phyloP scores from a whole-genome alignment of 1,140 invertebrate species.

The Chironomus tepperi region DNA sequence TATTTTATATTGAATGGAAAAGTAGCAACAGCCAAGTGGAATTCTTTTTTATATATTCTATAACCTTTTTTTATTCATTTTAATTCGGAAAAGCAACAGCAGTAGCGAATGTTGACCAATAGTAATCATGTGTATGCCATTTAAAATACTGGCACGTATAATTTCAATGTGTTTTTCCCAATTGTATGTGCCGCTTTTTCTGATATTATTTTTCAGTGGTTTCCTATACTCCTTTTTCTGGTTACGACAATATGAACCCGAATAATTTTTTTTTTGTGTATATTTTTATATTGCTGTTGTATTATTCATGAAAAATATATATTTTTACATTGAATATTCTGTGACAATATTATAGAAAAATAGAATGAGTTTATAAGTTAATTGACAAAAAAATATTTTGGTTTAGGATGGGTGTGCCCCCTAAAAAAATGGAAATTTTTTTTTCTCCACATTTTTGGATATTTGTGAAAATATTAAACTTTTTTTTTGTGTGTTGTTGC shows the following conservation, averaged over 20 bases:
- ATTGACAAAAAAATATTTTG: slow-evolving; percentile 21
- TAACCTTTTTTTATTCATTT: too few species aligned
- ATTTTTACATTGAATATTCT: not conserved
- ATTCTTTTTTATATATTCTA: too few species aligned
- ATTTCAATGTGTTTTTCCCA: not conserved
- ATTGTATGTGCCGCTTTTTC: not conserved
- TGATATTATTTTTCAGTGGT: slow-evolving; percentile 4
- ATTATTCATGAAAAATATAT: not conserved
- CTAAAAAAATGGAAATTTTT: not conserved
- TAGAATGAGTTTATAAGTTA: slow-evolving; percentile 16
- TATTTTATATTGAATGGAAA: too few species aligned
- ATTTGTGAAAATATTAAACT: not conserved
- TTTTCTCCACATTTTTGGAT: too few species aligned
- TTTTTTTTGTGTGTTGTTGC: not conserved
- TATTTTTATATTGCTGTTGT: not conserved
- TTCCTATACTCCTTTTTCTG: not conserved
- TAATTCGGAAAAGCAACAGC: not conserved
- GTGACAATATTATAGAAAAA: too few species aligned
- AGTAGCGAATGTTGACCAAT: slow-evolving; percentile 2
- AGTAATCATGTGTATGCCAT: slow-evolving; percentile 13
- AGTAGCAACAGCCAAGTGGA: too few species aligned
- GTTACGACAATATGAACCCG: not conserved
- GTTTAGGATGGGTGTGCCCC: not conserved
- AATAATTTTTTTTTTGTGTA: not conserved
- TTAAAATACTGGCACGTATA: slow-evolving; percentile 19